Evolutionary conservation across 2,888 invertebrate species (phyloP).

Genomic region (Oscheius sp.): DNA sequence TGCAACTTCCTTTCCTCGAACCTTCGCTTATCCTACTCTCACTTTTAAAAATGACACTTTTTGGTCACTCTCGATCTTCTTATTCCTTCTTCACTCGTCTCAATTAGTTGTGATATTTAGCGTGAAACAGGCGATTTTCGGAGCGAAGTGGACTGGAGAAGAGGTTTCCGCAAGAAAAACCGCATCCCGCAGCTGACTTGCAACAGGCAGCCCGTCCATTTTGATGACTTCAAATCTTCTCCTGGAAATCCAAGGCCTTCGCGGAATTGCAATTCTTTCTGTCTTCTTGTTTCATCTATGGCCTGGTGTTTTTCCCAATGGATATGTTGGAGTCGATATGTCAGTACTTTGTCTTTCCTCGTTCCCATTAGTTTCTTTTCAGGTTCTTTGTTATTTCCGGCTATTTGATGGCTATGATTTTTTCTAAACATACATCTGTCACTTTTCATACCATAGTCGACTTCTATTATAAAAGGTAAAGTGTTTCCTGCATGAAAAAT

Average conservation of each 20-base stretch:
- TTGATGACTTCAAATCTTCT: background rate
- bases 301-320: slow-evolving; percentile 19
- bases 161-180: no score
- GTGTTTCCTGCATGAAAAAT: background rate
- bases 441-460: background rate
- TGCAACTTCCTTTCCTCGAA: no score
- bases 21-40: no score
- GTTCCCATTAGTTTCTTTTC: background rate
- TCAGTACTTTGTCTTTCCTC: background rate
- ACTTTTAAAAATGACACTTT: no score
- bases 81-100: no score
- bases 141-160: no score
- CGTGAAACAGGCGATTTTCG: no score
- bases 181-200: background rate
- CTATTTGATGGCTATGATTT: slow-evolving; percentile 15
- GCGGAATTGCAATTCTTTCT: slow-evolving; percentile 7
- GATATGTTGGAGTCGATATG: slow-evolving; percentile 25
- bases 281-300: slow-evolving; percentile 21
- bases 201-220: background rate
- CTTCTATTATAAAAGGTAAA: slow-evolving; percentile 14
- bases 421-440: background rate
- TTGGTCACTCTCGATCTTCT: no score
- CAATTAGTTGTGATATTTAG: no score
- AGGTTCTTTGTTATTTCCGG: slow-evolving; percentile 25
- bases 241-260: slow-evolving; percentile 18